Percentiles rank a stretch among this genome's conserved stretches.
Evolutionary conservation across 2,888 invertebrate genomes (phyloP).

Genomic region (Stegophylla sp.): DNA sequence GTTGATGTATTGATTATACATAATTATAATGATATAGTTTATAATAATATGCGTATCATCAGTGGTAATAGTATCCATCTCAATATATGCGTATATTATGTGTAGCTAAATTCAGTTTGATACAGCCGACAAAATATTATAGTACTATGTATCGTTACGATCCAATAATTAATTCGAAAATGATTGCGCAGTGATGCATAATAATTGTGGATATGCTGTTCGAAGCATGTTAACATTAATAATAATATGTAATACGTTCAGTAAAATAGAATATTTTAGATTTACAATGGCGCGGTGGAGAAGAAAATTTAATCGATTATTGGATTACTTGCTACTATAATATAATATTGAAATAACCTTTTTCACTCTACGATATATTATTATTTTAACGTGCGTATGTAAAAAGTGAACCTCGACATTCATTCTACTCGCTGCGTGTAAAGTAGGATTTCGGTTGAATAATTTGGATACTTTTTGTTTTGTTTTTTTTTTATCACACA

Average conservation of each 20-base stretch:
- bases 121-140: neutral
- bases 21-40: too few species aligned
- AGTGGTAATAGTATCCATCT: too few species aligned
- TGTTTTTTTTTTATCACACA: slow-evolving; percentile 40
- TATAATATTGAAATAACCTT: too few species aligned
- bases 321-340: neutral
- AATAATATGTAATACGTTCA: neutral
- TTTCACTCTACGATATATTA: too few species aligned
- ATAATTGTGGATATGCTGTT: neutral
- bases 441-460: slow-evolving; percentile 34
- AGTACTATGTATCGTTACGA: neutral
- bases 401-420: slow-evolving; percentile 7
- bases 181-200: neutral
- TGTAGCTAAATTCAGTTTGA: neutral
- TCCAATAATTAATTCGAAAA: neutral
- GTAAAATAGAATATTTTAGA: neutral
- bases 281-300: neutral
- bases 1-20: too few species aligned
- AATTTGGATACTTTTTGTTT: slow-evolving; percentile 21
- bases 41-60: too few species aligned
- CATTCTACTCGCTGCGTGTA: neutral
- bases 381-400: too few species aligned
- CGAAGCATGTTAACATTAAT: neutral
- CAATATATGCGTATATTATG: neutral
- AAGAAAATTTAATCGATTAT: slow-evolving; percentile 15